These are phyloP conservation scores for Macropodus opercularis DNA, from an alignment of 2,797 vertebrate species.

Conservation along the genomic window DNA sequence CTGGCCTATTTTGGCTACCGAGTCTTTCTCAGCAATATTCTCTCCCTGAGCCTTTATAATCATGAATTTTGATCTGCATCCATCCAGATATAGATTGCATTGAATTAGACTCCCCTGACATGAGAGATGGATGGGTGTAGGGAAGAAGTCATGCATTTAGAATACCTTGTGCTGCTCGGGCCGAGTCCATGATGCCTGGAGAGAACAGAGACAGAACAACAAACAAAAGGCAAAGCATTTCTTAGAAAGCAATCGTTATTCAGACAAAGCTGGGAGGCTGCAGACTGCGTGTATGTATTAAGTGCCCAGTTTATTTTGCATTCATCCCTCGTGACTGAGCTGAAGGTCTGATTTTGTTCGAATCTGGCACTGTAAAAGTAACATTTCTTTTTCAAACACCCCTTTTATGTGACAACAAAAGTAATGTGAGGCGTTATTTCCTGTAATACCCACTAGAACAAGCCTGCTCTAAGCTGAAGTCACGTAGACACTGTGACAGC, in stretches of 20 bases:
- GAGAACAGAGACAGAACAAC: conserved; percentile 94
- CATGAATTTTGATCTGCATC: conserved; percentile 62
- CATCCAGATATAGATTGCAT: conserved; percentile 64
- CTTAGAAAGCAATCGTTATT: conserved; percentile 82
- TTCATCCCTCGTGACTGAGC: conserved; percentile 45
- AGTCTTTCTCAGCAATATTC: conserved; percentile 26
- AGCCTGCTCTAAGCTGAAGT: conserved; percentile 11
- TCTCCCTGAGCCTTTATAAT: conserved; percentile 43
- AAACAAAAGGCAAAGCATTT: conserved; percentile 82
- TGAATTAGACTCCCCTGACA: conserved; percentile 63
- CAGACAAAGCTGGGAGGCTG: conserved; percentile 61
- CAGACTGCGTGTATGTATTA: conserved; percentile 80
- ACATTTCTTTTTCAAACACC: conserved; percentile 3
- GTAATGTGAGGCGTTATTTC: not conserved
- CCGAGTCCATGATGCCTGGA: conserved; percentile 99
- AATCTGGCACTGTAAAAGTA: conserved; percentile 25
- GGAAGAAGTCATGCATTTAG: conserved; percentile 80
- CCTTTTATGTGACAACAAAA: conserved; percentile 18
- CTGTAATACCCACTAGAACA: conserved; percentile 10
- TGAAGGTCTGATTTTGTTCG: conserved; percentile 42
- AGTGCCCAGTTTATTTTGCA: conserved; percentile 41
- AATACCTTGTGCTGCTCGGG: conserved; percentile 99
- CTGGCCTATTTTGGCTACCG: conserved; percentile 19
- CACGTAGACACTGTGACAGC: conserved; percentile 31
- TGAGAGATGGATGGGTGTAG: conserved; percentile 71